These are phyloP conservation scores for Cygnus atratus DNA, from an alignment of 2,113 vertebrate species.

Conservation along the genomic window DNA sequence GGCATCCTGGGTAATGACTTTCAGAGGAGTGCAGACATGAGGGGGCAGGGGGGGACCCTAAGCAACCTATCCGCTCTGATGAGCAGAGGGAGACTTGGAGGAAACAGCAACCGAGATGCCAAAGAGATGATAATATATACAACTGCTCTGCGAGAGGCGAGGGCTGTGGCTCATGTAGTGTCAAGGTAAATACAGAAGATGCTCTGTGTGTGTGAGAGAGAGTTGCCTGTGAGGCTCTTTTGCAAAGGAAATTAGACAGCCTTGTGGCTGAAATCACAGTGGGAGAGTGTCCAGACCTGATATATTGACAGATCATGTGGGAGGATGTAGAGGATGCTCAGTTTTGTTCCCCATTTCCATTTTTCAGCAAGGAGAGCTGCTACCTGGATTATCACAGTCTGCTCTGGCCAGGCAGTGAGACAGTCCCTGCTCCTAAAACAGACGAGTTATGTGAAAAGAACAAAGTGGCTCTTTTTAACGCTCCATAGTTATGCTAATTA, in stretches of 20 bases:
- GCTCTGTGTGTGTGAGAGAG: not conserved
- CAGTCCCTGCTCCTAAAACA: not conserved
- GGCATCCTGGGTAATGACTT: slow-evolving; percentile 43
- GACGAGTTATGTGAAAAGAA: too few species aligned
- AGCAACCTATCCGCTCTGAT: not conserved
- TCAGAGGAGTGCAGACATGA: not conserved
- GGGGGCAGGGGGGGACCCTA: not conserved
- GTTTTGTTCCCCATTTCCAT: not conserved
- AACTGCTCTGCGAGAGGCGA: not conserved
- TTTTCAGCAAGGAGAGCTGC: not conserved
- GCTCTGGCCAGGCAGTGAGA: not conserved
- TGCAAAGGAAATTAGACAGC: not conserved
- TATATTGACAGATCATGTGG: not conserved
- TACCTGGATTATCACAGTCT: not conserved
- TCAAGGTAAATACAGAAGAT: slow-evolving; percentile 18
- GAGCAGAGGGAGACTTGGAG: not conserved
- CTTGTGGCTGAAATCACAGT: not conserved
- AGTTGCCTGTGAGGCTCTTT: not conserved
- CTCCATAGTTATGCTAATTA: not conserved
- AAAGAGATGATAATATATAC: not conserved
- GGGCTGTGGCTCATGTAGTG: not conserved
- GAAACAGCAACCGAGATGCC: not conserved
- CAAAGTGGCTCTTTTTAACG: accelerated
- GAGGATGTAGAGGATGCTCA: not conserved
- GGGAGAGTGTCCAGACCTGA: not conserved